Base-by-base conservation (phyloP, 2,113 vertebrate genomes). In the Paramisgurnus dabryanus region DNA sequence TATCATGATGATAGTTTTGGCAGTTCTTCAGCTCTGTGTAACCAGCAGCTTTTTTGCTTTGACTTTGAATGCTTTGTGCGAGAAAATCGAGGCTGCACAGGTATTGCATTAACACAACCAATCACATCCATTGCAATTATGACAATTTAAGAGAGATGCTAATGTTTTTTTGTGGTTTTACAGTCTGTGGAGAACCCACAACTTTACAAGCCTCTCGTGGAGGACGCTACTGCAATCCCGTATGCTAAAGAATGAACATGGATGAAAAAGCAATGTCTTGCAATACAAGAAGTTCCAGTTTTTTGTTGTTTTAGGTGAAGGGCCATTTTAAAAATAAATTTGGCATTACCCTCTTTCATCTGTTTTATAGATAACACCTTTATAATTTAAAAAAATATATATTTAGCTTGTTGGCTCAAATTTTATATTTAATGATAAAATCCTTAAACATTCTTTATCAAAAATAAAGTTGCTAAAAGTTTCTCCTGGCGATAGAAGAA, bases 1-100 rank as follows among this genome's bases (percentile, higher is more conserved):
- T 0, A 67, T 13, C 43, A 0, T 91, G 67, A 67, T 92, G 82
- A 87, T 92, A 4, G 53, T 82, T 7, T 10, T 91, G 45, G 83
- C 83, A 0, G 77, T 34, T 13, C 77, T 93, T 78, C 89, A 89
- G 80, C 67, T 92, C 64, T 90, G 88, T 8, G 43, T 91, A 57
- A 10, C 9, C 57, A 81, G 91, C 85, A 89, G 87, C 79, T 74
- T 85, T 5, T 72, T 7, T 17, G 58, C 88, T 34, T 6, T 91
- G 78, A 86, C 84, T 27, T 79, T 90, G 60, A 92, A 89, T 63
- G 80, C 82, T 63, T 81, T 90, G 82, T 67, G 4, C 58, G 73
- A 78, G 55, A 76, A 67, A 0, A 5, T 5, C 5, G 87, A 75
- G 17, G 27, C 12, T 15, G 10, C 50, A 57, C 6, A 57, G 53